phyloP scores from a whole-genome alignment of 2,888 invertebrate genomes.

The Acanthosoma haemorrhoidale region DNA sequence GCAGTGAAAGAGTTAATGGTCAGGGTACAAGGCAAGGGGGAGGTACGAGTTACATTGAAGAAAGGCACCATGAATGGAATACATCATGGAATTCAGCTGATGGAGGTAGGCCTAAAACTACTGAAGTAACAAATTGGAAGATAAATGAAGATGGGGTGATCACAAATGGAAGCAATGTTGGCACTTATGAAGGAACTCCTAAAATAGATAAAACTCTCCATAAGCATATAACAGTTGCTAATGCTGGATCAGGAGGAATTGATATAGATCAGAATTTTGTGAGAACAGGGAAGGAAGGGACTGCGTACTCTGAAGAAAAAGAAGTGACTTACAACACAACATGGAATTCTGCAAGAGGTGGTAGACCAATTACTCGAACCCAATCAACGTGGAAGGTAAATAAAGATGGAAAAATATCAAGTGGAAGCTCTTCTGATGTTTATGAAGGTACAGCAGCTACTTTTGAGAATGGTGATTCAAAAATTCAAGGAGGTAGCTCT shows the following conservation, averaged over 20 bases:
- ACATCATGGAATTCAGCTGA: conserved; percentile 40
- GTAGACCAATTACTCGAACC: conserved; percentile 2
- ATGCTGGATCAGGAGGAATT: conserved; percentile 7
- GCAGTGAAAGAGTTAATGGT: background rate
- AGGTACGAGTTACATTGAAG: conserved; percentile 20
- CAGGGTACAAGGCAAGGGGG: background rate
- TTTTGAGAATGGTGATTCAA: background rate
- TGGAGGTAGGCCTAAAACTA: conserved; percentile 38
- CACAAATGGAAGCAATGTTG: conserved; percentile 40
- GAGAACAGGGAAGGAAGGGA: conserved; percentile 8
- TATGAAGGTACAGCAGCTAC: conserved; percentile 23
- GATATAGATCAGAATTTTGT: conserved; percentile 22
- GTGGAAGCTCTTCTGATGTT: conserved; percentile 22
- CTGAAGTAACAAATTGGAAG: conserved; percentile 38
- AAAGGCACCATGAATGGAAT: conserved; percentile 32
- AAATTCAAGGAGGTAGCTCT: background rate
- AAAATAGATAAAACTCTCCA: conserved; percentile 24
- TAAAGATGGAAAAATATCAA: conserved; percentile 24
- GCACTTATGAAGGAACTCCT: conserved; percentile 32
- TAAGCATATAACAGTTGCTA: conserved; percentile 12
- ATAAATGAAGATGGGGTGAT: conserved; percentile 42
- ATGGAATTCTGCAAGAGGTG: conserved; percentile 24
- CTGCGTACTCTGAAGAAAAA: conserved; percentile 26
- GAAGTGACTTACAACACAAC: conserved; percentile 24
- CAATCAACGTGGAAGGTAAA: conserved; percentile 28